phyloP scores from a whole-genome alignment of 2,888 invertebrate genomes.

The Callimorpha dominula region DNA sequence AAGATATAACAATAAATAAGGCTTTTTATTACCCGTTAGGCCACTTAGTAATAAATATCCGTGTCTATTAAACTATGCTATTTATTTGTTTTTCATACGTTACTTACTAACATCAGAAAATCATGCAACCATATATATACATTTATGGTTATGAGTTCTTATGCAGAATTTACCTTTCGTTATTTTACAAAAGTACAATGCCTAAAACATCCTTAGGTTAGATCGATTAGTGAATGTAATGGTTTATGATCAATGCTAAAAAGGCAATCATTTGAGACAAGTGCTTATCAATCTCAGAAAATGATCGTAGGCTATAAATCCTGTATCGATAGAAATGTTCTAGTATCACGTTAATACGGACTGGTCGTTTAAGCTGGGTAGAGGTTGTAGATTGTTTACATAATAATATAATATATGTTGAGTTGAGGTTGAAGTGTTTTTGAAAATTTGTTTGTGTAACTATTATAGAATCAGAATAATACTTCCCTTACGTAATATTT shows the following conservation, averaged over 20 bases:
- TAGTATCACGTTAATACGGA: background rate
- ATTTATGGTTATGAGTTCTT: background rate
- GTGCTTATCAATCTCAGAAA: slow-evolving; percentile 4
- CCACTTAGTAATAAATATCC: slow-evolving; percentile 11
- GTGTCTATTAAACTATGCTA: background rate
- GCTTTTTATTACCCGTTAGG: background rate
- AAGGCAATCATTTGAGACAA: background rate
- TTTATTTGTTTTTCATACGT: background rate
- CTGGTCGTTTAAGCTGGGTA: background rate
- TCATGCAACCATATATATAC: no score
- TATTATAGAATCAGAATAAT: background rate
- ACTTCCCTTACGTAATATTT: background rate
- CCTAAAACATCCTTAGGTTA: background rate
- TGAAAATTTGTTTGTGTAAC: background rate
- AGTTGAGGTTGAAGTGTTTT: background rate
- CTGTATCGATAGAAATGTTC: background rate
- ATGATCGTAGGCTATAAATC: slow-evolving; percentile 3
- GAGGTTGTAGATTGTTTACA: background rate
- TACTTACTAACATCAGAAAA: slow-evolving; percentile 1
- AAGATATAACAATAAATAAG: background rate
- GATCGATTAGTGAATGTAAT: background rate
- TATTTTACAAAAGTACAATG: background rate
- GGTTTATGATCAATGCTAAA: background rate
- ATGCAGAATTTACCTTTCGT: background rate
- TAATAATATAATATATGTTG: background rate